phyloP scores from a whole-genome alignment of 1,140 invertebrate species.

The Bactericera cockerelli region DNA sequence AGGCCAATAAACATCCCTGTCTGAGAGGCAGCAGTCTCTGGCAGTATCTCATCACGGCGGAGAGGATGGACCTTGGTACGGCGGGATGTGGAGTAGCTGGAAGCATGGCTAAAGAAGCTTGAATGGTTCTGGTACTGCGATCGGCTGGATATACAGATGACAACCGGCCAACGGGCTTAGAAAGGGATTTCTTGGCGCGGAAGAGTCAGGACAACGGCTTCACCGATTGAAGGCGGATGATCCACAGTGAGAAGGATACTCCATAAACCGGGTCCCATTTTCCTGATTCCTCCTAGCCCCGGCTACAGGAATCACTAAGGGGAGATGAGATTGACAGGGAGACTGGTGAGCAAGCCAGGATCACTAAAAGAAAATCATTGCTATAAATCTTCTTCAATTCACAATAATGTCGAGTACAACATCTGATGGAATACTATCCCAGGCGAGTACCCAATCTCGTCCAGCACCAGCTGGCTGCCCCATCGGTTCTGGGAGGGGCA shows the following conservation, averaged over 20 bases:
- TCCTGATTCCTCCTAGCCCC: too few relatives aligned
- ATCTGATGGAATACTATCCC: not conserved
- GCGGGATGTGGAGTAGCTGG: not conserved
- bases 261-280: not conserved
- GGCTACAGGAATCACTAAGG: too few relatives aligned
- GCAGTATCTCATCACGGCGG: not conserved
- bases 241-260: not conserved
- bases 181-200: not conserved
- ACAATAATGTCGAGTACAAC: not conserved
- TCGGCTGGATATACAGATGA: too few relatives aligned
- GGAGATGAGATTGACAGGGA: not conserved
- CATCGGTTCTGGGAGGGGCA: not conserved
- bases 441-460: too few relatives aligned
- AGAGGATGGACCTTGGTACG: not conserved
- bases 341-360: not conserved
- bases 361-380: not conserved
- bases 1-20: conserved; percentile 8
- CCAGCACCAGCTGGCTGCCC: too few relatives aligned
- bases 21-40: conserved; percentile 7
- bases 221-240: not conserved
- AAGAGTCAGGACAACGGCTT: not conserved
- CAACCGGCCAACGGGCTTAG: not conserved
- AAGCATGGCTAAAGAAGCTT: conserved; percentile 2
- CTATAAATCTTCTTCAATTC: not conserved
- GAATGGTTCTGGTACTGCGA: not conserved